phyloP scores from a whole-genome alignment of 1,140 invertebrate genomes.

The Cylas formicarius region DNA sequence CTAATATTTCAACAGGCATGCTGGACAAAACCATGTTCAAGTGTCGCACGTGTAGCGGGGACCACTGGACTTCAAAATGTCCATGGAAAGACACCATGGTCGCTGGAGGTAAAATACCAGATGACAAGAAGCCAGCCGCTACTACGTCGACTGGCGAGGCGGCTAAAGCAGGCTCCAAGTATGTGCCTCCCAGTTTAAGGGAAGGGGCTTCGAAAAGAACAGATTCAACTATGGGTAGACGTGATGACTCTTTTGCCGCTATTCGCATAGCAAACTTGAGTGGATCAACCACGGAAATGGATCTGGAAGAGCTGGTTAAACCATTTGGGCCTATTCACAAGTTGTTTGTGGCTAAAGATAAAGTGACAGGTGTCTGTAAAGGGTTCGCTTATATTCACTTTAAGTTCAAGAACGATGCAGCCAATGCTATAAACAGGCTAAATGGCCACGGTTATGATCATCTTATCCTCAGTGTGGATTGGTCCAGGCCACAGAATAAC shows the following conservation, averaged over 20 bases:
- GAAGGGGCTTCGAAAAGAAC: constrained; percentile 70
- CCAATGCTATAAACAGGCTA: constrained; percentile 80
- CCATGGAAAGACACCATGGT: constrained; percentile 89
- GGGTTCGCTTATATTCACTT: constrained; percentile 97
- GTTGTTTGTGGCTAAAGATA: constrained; percentile 84
- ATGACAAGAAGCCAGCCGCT: constrained; percentile 36
- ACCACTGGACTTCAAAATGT: constrained; percentile 96
- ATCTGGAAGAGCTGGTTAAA: constrained; percentile 93
- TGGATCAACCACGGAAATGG: constrained; percentile 89
- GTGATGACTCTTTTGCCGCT: constrained; percentile 78
- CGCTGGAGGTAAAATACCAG: constrained; percentile 51
- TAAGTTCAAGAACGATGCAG: constrained; percentile 80
- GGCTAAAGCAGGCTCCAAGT: constrained; percentile 53
- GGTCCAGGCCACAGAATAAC: constrained; percentile 74
- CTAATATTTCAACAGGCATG: constrained; percentile 33
- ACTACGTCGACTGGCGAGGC: constrained; percentile 34
- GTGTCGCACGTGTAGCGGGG: constrained; percentile 90
- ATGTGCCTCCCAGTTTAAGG: constrained; percentile 80
- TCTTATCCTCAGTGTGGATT: constrained; percentile 96
- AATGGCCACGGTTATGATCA: constrained; percentile 98
- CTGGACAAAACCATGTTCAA: constrained; percentile 77
- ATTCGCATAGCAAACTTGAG: constrained; percentile 97
- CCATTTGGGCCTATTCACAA: constrained; percentile 82
- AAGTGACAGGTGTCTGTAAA: constrained; percentile 72
- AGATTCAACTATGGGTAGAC: constrained; percentile 61